A percentile compares a stretch with the other conserved stretches of the same genome.
These are phyloP conservation scores for Mystacornis crossleyi DNA, from an alignment of 2,113 vertebrate species.

Conservation along the genomic window DNA sequence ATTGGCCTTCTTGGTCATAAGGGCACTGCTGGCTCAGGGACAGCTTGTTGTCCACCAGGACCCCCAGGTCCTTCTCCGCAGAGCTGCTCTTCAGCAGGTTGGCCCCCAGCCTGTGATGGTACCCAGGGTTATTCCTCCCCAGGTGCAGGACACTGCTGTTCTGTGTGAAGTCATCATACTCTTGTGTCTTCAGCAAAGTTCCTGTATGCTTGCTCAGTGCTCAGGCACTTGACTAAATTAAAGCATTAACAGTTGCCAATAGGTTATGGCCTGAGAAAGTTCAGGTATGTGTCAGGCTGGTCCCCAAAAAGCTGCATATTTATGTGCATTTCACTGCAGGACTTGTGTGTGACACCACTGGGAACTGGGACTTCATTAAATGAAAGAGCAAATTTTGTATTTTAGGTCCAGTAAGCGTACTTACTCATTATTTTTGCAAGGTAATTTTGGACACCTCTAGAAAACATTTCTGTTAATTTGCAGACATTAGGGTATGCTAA, in stretches of 20 bases:
- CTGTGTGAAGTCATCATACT: neutral
- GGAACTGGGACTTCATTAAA: neutral
- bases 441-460: neutral
- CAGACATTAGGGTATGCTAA: neutral
- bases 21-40: neutral
- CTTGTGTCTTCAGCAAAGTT: neutral
- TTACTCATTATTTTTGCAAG: neutral
- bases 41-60: neutral
- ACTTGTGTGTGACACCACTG: neutral
- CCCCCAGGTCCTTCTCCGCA: accelerated
- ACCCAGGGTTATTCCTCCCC: neutral
- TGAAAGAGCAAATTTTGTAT: neutral
- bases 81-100: neutral
- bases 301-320: neutral
- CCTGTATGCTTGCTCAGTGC: neutral
- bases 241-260: neutral
- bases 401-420: neutral
- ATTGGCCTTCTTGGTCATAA: neutral
- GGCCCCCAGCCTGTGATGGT: neutral
- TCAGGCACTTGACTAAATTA: neutral
- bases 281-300: neutral
- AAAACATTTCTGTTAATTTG: neutral
- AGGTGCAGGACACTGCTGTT: neutral
- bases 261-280: neutral
- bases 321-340: neutral